A percentile compares a stretch with the other conserved stretches of the same genome.
Conservation (phyloP, 2,797 vertebrate species). For the Sus cebifrons region DNA sequence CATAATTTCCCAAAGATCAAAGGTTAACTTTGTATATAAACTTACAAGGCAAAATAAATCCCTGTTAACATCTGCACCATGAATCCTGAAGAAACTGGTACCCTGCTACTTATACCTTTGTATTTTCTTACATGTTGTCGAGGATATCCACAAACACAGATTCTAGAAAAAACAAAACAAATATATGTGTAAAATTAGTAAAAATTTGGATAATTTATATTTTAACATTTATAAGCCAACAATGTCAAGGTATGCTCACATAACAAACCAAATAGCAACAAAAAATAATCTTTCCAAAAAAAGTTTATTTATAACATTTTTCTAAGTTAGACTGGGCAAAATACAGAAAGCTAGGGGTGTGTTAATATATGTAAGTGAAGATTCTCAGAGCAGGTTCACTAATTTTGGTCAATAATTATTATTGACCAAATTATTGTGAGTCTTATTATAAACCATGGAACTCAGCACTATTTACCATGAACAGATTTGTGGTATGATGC, state of each 20-base stretch:
- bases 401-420: conserved; percentile 43
- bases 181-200: conserved; percentile 69
- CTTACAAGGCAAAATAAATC: conserved; percentile 99
- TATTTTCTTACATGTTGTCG: conserved; percentile 97
- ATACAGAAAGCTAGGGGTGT: conserved; percentile 12
- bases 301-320: conserved; percentile 34
- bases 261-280: conserved; percentile 6
- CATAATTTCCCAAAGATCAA: conserved; percentile 57
- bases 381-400: conserved; percentile 41
- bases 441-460: conserved; percentile 21
- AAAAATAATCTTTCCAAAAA: conserved; percentile 63
- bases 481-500: conserved; percentile 2
- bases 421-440: not conserved
- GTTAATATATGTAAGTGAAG: not conserved
- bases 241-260: not conserved
- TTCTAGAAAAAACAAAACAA: conserved; percentile 90
- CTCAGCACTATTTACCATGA: conserved; percentile 7
- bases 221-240: conserved; percentile 60
- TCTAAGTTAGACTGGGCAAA: not conserved
- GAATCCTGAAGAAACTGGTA: conserved; percentile 98
- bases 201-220: not conserved
- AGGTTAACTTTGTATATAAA: conserved; percentile 73
- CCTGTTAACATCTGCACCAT: conserved; percentile 99
- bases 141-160: conserved; percentile 98
- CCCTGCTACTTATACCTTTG: conserved; percentile 94